Base-by-base conservation (phyloP, 2,113 vertebrate species). In the Salvelinus fontinalis region DNA sequence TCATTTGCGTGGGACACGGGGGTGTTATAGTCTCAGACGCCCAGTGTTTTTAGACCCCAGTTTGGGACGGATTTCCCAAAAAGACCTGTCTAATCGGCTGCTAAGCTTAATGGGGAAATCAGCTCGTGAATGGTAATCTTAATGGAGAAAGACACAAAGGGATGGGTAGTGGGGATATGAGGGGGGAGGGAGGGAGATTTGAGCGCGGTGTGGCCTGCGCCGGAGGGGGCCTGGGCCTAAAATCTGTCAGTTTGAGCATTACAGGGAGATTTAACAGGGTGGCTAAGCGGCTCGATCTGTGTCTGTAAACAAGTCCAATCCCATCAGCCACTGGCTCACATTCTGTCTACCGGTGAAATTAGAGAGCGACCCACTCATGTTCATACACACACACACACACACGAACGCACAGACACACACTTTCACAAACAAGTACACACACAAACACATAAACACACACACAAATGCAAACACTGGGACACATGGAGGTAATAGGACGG, bases 301-400 rank as follows among this genome's bases (percentile, higher is more conserved):
- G 92, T 94, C 94, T 94, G 93, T 94, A 94, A 95, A 93, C 94
- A 94, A 93, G 91, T 89, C 90, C 92, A 95, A 93, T 94, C 93
- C 90, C 88, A 92, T 93, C 92, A 93, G 93, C 91, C 92, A 86
- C 91, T 90, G 92, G 84, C 90, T 94, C 86, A 94, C 92, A 93
- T 93, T 92, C 93, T 89, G 91, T 90, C 93, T 93, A 93, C 91
- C 87, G 84, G 92, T 89, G 81, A 93, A 93, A 92, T 91, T 84
- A 91, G 86, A 92, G 77, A 66, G 67, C 73, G 81, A 81, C 83
- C 75, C 71, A 77, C 79, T 73, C 81, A 34, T 39, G 18, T 6
- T 3, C 22, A 29, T 1, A 39, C 13, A 74, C 59, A 74, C 31
- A 65, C 65, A 31, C 16, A 67, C 74, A 31, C 49, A 75, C 13